These are phyloP conservation scores for Terrapene triunguis DNA, from an alignment of 2,113 vertebrate genomes.

Conservation along the genomic window DNA sequence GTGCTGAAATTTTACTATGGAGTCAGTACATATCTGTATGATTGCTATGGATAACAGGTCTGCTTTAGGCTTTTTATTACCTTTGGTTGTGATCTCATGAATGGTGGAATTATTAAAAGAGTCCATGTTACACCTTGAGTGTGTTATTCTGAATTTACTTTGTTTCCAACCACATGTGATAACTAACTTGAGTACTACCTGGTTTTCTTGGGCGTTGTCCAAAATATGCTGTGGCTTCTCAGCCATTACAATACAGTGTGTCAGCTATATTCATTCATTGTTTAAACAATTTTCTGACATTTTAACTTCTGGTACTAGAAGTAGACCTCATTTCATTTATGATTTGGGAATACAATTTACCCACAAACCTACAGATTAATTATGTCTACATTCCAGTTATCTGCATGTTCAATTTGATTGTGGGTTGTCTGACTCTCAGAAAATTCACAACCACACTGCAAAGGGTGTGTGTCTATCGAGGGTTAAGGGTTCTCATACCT, in stretches of 20 bases:
- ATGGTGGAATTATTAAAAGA: background rate
- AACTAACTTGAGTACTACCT: slow-evolving; percentile 5
- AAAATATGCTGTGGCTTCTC: background rate
- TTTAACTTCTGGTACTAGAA: background rate
- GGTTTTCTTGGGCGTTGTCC: background rate
- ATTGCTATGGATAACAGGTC: slow-evolving; percentile 24
- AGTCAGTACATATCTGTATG: background rate
- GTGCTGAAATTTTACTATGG: background rate
- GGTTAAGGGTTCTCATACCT: background rate
- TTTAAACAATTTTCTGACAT: background rate
- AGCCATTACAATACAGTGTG: background rate
- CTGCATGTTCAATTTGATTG: background rate
- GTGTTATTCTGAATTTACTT: slow-evolving; percentile 22
- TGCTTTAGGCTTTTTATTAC: background rate
- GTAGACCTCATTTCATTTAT: background rate
- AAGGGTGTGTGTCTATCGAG: background rate
- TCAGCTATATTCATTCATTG: background rate
- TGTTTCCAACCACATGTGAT: slow-evolving; percentile 19
- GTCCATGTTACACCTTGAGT: background rate
- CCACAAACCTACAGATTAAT: background rate
- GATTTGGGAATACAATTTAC: background rate
- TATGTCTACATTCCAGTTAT: no score
- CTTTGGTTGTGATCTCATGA: background rate
- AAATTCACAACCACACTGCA: background rate
- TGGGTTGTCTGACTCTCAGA: background rate